These are phyloP conservation scores for Acleris holmiana DNA, from an alignment of 2,888 invertebrate species.

Conservation along the genomic window DNA sequence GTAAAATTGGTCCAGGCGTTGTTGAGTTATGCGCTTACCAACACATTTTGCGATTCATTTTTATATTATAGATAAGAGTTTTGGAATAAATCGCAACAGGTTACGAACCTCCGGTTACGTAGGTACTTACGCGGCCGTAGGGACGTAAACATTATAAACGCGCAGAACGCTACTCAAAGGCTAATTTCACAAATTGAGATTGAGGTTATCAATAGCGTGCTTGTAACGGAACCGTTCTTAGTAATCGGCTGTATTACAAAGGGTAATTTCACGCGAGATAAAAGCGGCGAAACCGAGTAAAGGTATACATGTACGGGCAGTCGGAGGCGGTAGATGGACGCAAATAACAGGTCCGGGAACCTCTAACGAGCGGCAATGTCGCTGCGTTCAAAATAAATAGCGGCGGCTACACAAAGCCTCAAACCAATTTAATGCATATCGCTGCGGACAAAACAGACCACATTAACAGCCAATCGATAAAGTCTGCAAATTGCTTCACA, in stretches of 20 bases:
- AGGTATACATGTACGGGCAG: slow-evolving; percentile 47
- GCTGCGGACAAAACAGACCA: slow-evolving; percentile 45
- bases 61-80: too few relatives aligned
- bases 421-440: slow-evolving; percentile 50
- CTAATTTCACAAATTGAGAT: not conserved
- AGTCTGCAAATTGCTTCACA: slow-evolving; percentile 46
- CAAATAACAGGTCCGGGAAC: slow-evolving; percentile 60
- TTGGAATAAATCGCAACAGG: too few relatives aligned
- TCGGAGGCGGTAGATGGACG: slow-evolving; percentile 49
- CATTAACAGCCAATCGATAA: slow-evolving; percentile 44
- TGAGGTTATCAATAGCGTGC: not conserved
- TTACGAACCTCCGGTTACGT: too few relatives aligned
- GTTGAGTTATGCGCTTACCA: too few relatives aligned
- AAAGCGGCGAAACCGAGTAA: slow-evolving; percentile 47
- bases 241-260: slow-evolving; percentile 46
- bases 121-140: too few relatives aligned
- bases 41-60: too few relatives aligned
- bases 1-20: too few relatives aligned
- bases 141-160: slow-evolving; percentile 1
- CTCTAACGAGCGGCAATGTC: slow-evolving; percentile 45
- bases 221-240: slow-evolving; percentile 16
- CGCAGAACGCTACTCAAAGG: not conserved
- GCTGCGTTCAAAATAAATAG: slow-evolving; percentile 59
- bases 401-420: slow-evolving; percentile 58
- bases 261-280: slow-evolving; percentile 64